Evolutionary conservation across 2,888 invertebrate species (phyloP).

Genomic region (Patella depressa): DNA sequence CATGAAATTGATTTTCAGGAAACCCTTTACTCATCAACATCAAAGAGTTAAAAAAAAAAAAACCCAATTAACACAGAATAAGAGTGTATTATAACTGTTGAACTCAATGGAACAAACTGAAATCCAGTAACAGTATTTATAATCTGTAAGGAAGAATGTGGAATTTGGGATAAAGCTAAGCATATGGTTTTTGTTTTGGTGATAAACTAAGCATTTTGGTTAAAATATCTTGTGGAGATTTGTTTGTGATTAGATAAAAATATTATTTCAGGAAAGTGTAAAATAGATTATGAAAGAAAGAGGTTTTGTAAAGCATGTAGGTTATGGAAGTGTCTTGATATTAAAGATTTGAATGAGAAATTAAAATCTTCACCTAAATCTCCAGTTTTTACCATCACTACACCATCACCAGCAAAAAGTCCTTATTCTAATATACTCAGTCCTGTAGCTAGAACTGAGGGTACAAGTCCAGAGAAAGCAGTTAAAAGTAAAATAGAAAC

Average conservation of each 20-base stretch:
- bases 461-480: not conserved
- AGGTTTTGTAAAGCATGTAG: conserved; percentile 84
- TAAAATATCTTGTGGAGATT: not conserved
- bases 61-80: no score
- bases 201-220: not conserved
- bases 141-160: not conserved
- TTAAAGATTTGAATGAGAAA: conserved; percentile 5
- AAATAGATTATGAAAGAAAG: conserved; percentile 30
- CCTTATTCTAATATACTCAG: not conserved
- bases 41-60: no score
- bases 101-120: not conserved
- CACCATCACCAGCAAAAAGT: not conserved
- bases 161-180: not conserved
- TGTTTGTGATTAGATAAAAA: not conserved
- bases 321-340: conserved; percentile 81
- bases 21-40: no score
- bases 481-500: not conserved
- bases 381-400: not conserved
- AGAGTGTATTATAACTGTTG: not conserved
- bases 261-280: conserved; percentile 39
- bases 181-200: not conserved
- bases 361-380: not conserved
- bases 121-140: not conserved
- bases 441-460: not conserved
- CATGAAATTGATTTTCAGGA: no score